Conservation (phyloP, 2,797 vertebrate species). For the Saxicola maurus region DNA sequence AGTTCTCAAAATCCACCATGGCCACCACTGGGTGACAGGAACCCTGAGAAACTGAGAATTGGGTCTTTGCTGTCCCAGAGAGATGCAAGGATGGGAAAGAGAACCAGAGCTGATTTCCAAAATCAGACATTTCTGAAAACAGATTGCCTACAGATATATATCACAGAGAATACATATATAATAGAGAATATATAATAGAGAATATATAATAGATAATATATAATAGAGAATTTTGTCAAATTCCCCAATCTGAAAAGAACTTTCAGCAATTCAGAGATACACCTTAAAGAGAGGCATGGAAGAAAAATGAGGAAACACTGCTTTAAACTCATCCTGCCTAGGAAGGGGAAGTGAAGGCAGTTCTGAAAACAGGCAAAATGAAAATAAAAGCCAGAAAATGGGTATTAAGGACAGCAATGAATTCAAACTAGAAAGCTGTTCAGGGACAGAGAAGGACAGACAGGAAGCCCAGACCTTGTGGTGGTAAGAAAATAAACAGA, state of each 20-base stretch:
- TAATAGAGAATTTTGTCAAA: background rate
- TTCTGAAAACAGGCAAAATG: background rate
- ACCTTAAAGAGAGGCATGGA: background rate
- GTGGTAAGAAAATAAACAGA: background rate
- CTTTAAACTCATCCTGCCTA: background rate
- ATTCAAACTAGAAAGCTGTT: background rate
- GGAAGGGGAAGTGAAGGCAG: background rate
- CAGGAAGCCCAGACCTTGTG: background rate
- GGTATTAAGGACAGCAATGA: background rate
- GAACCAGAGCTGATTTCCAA: background rate
- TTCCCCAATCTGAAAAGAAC: background rate
- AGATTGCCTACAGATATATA: background rate
- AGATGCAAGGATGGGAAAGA: background rate
- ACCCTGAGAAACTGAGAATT: background rate
- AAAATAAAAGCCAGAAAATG: background rate
- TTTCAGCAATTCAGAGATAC: background rate
- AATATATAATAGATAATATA: background rate
- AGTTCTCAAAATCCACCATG: background rate
- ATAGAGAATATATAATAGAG: background rate
- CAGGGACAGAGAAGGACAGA: background rate
- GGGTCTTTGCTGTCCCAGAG: background rate
- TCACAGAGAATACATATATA: background rate
- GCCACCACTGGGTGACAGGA: background rate
- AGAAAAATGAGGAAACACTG: background rate
- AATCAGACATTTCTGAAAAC: background rate